These are phyloP conservation scores for Coilia nasus DNA, from an alignment of 2,797 vertebrate species.

Conservation along the genomic window DNA sequence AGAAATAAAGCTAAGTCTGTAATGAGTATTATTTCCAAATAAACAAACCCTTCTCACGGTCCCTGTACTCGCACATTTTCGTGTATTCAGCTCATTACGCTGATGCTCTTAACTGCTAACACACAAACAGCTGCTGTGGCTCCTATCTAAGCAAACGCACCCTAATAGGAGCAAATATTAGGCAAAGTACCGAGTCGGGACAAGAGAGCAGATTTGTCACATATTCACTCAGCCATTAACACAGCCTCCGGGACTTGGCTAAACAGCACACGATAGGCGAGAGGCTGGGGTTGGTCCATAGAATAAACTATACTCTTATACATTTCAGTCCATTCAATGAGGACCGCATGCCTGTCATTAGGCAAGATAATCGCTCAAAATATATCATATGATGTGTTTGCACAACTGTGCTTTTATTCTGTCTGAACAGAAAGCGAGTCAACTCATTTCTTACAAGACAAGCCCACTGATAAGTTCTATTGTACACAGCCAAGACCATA, in stretches of 20 bases:
- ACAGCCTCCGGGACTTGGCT: slow-evolving; percentile 60
- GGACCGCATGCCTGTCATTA: slow-evolving; percentile 9
- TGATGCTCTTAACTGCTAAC: slow-evolving; percentile 19
- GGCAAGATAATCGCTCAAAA: background rate
- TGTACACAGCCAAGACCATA: background rate
- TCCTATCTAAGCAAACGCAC: slow-evolving; percentile 82
- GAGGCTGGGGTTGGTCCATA: slow-evolving; percentile 49
- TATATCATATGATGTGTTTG: background rate
- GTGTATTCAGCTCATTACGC: slow-evolving; percentile 14
- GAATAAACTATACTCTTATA: slow-evolving; percentile 45
- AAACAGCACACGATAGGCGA: slow-evolving; percentile 63
- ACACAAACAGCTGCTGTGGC: slow-evolving; percentile 45
- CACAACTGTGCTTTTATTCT: slow-evolving; percentile 1
- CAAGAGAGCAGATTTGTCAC: slow-evolving; percentile 81
- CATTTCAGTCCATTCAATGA: slow-evolving; percentile 9
- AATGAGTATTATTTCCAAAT: background rate
- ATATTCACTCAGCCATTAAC: slow-evolving; percentile 78
- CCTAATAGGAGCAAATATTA: slow-evolving; percentile 94
- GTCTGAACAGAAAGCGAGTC: slow-evolving; percentile 8
- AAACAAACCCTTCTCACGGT: background rate
- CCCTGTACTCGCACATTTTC: slow-evolving; percentile 19
- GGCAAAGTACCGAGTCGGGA: slow-evolving; percentile 81
- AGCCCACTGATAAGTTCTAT: slow-evolving; percentile 2
- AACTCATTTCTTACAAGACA: background rate
- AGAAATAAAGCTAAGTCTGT: background rate